These are phyloP conservation scores for Erynnis tages DNA, from an alignment of 2,888 invertebrate genomes.

Conservation along the genomic window DNA sequence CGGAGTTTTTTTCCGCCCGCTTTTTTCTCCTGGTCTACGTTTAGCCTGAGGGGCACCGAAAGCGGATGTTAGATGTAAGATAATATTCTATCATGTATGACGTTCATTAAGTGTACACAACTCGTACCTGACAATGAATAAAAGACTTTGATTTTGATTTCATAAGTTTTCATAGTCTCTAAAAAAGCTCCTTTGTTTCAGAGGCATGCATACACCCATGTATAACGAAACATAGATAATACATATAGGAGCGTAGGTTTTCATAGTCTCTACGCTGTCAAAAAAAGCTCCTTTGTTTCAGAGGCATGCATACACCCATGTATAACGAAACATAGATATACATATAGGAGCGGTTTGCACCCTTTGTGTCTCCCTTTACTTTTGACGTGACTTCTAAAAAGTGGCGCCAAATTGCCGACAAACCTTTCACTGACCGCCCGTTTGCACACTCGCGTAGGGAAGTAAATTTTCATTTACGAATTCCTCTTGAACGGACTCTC, in stretches of 20 bases:
- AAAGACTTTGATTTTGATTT: too few relatives aligned
- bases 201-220: neutral
- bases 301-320: neutral
- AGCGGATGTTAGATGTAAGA: too few relatives aligned
- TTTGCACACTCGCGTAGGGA: constrained; percentile 6
- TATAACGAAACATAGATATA: neutral
- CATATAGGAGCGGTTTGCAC: neutral
- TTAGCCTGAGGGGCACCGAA: too few relatives aligned
- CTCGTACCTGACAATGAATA: too few relatives aligned
- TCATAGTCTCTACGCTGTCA: too few relatives aligned
- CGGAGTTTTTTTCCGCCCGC: too few relatives aligned
- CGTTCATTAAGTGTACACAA: too few relatives aligned
- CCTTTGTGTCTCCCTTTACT: constrained; percentile 4
- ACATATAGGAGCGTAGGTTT: neutral
- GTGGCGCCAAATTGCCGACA: constrained; percentile 6
- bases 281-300: too few relatives aligned
- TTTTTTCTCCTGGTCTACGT: too few relatives aligned
- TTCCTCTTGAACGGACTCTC: constrained; percentile 2
- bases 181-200: too few relatives aligned
- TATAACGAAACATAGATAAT: neutral
- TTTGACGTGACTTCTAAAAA: neutral
- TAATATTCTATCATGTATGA: too few relatives aligned
- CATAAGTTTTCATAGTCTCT: too few relatives aligned
- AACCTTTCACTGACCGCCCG: constrained; percentile 9
- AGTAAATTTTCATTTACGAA: constrained; percentile 22